A percentile compares a stretch with the other conserved stretches of the same genome.
phyloP scores from a whole-genome alignment of 2,888 invertebrate genomes.

The Uloborus plumipes region DNA sequence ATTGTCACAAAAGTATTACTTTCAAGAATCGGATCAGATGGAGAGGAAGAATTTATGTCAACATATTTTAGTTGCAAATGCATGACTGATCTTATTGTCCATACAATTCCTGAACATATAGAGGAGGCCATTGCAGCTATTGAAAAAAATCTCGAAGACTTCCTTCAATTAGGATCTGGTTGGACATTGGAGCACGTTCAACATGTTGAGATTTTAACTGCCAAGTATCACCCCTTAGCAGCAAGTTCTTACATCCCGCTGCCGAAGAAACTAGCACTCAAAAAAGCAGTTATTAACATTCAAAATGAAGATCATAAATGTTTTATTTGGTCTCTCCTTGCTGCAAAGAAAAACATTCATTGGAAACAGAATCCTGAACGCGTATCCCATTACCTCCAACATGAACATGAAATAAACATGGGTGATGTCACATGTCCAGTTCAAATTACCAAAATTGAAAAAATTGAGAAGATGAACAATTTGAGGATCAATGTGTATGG shows the following conservation, averaged over 20 bases:
- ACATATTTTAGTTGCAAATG: not conserved
- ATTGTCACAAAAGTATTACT: not conserved
- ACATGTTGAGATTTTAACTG: not conserved
- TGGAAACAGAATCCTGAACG: not conserved
- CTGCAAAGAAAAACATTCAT: too few species aligned
- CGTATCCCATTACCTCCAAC: not conserved
- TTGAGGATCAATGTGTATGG: constrained; percentile 5
- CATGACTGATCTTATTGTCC: not conserved
- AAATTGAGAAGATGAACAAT: not conserved
- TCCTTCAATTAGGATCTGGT: not conserved
- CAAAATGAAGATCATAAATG: constrained; percentile 7
- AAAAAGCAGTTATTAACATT: constrained; percentile 5
- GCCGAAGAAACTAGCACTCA: not conserved
- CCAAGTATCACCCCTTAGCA: not conserved
- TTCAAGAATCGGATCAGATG: not conserved
- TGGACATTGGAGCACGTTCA: not conserved
- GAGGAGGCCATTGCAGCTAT: not conserved
- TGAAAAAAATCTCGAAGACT: not conserved
- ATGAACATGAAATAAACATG: not conserved
- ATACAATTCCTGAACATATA: not conserved
- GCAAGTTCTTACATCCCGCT: not conserved
- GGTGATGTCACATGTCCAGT: not conserved
- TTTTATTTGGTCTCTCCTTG: not conserved
- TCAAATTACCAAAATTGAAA: not conserved
- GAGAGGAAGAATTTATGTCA: not conserved